Conservation (phyloP, 2,797 vertebrate species). For the Xenops minutus region DNA sequence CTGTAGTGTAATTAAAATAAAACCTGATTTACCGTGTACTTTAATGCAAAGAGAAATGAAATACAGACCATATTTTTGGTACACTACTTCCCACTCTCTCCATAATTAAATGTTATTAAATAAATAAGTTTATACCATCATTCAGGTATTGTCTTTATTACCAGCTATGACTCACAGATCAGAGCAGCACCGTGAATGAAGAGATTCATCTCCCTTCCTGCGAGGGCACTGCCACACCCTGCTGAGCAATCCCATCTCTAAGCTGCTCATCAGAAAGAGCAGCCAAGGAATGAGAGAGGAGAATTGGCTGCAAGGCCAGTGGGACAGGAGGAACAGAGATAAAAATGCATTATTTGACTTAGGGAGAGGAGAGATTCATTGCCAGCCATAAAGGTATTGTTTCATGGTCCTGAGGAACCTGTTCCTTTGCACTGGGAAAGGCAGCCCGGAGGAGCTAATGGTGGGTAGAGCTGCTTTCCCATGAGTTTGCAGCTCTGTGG, state of each 20-base stretch:
- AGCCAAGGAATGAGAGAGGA: neutral
- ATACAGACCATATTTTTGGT: conserved; percentile 7
- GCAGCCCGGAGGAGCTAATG: neutral
- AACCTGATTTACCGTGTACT: conserved; percentile 37
- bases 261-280: neutral
- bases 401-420: neutral
- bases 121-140: conserved; percentile 17
- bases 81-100: neutral
- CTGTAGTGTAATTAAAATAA: conserved; percentile 54
- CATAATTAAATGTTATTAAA: conserved; percentile 39
- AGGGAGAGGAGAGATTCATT: neutral
- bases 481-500: neutral
- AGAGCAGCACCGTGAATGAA: neutral
- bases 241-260: neutral
- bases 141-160: conserved; percentile 25
- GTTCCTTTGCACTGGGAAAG: neutral
- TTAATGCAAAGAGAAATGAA: conserved; percentile 48
- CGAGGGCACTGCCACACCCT: neutral
- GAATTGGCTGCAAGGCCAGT: neutral
- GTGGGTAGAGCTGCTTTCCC: neutral
- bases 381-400: neutral
- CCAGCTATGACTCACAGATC: neutral
- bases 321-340: neutral
- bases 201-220: neutral
- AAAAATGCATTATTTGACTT: neutral